Base-by-base conservation (phyloP, 2,113 vertebrate genomes). In the Petromus typicus region DNA sequence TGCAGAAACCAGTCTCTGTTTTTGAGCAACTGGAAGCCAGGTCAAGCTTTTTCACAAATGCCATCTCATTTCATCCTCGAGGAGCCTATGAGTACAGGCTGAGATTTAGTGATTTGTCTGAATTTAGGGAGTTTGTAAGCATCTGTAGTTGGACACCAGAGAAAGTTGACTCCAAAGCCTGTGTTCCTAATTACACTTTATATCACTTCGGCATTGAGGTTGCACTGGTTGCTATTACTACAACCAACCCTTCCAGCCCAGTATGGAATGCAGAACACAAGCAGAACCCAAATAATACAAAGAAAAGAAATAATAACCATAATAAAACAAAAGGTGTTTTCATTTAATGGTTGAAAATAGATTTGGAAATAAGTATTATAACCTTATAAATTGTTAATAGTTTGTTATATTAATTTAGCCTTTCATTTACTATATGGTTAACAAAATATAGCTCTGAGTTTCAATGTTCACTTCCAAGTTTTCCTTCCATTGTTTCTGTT, bases 401-500 rank as follows among this genome's bases (percentile, higher is more conserved):
- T 82, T 94, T 91, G 27, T 40, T 45, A 1, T 86, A 69, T 90
- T 48, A 10, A 79, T 87, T 89, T 86, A 95, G 86, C 80, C 51
- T 89, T 80, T 71, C 14, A 83, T 83, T 94, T 71, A 83, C n/a
- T 83, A 63, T n/a, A 57, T 54, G 66, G 59, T 71, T 94, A 97
- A 91, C 30, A 16, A 95, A 76, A 86, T 76, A 32, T 2, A 78
- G 67, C 67, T 90, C n/a, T 54, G 23, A 48, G 37, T 83, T 91
- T 90, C 64, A 37, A 87, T 27, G 54, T 37, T 51, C 12, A 85
- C 81, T 85, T 51, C 67, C 54, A 80, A 11, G 30, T 85, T 63
- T 96, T 79, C 32, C 23, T 69, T 96, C 91, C 90, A 92, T 40
- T 91, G 83, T 80, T 59, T 89, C 79, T 89, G 45, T 86, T 91